phyloP scores from a whole-genome alignment of 2,113 vertebrate genomes.

The Solea senegalensis region DNA sequence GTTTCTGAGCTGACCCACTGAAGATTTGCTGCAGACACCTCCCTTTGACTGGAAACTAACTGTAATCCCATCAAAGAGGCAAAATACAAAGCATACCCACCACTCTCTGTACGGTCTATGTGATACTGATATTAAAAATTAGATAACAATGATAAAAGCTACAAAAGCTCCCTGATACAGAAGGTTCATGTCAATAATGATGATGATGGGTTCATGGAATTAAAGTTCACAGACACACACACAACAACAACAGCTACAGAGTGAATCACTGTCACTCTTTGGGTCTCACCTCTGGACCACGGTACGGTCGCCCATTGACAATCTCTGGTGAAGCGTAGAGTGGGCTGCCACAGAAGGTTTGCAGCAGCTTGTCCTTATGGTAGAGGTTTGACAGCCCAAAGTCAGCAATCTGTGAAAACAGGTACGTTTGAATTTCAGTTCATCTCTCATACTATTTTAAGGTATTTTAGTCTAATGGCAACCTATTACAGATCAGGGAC shows the following conservation, averaged over 20 bases:
- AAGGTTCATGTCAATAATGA: constrained; percentile 5
- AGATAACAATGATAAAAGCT: constrained; percentile 25
- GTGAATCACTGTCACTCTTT: neutral
- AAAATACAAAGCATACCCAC: constrained; percentile 38
- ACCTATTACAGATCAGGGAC: constrained; percentile 1
- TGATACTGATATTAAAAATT: constrained; percentile 19
- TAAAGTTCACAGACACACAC: neutral
- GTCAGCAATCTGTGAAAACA: constrained; percentile 90
- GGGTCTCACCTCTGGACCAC: constrained; percentile 90
- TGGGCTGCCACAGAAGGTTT: constrained; percentile 97
- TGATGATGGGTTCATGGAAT: constrained; percentile 1
- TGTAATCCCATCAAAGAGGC: constrained; percentile 72
- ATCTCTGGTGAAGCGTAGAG: constrained; percentile 98
- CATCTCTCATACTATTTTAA: constrained; percentile 11
- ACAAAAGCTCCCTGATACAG: neutral
- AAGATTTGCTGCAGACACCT: constrained; percentile 41
- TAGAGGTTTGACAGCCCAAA: constrained; percentile 98
- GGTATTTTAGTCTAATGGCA: neutral
- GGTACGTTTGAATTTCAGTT: constrained; percentile 32
- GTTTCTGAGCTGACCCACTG: constrained; percentile 47
- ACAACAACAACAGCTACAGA: neutral
- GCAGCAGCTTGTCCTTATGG: constrained; percentile 95
- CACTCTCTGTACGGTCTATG: constrained; percentile 26
- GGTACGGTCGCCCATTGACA: constrained; percentile 96
- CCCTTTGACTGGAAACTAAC: constrained; percentile 40